phyloP scores from a whole-genome alignment of 2,888 invertebrate species.

The Melolontha melolontha region DNA sequence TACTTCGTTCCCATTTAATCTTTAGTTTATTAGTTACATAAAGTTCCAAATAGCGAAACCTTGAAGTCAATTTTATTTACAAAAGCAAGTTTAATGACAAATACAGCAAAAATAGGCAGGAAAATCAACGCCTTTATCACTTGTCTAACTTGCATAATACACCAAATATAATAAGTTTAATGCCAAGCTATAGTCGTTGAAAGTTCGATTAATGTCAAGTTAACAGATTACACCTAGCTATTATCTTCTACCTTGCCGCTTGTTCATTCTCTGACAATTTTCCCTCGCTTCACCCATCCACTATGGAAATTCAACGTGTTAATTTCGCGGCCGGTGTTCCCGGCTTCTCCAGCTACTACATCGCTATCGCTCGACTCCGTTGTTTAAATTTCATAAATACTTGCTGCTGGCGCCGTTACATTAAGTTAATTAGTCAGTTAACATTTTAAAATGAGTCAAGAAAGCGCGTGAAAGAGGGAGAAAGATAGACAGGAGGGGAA shows the following conservation, averaged over 20 bases:
- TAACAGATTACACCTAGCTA: slow-evolving; percentile 25
- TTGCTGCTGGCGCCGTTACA: slow-evolving; percentile 48
- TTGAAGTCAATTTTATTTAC: too few relatives aligned
- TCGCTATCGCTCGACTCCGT: slow-evolving; percentile 16
- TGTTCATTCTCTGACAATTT: slow-evolving; percentile 20
- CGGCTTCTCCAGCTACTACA: slow-evolving; percentile 15
- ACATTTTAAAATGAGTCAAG: slow-evolving; percentile 40
- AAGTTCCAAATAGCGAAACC: too few relatives aligned
- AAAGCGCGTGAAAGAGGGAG: background rate
- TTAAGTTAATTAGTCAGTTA: slow-evolving; percentile 50
- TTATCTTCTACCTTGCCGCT: slow-evolving; percentile 15
- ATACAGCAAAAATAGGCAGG: too few relatives aligned
- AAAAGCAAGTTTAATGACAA: too few relatives aligned
- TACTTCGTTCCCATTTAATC: too few relatives aligned
- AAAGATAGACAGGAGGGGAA: background rate
- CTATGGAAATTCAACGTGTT: slow-evolving; percentile 20
- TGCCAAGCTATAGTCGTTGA: slow-evolving; percentile 21
- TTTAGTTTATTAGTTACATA: too few relatives aligned
- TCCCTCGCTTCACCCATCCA: slow-evolving; percentile 6
- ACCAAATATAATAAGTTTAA: slow-evolving; percentile 25
- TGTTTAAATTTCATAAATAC: slow-evolving; percentile 53
- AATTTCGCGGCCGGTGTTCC: slow-evolving; percentile 15
- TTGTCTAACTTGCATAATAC: background rate
- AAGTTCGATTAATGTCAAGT: slow-evolving; percentile 34
- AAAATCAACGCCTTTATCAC: too few relatives aligned